A percentile compares a stretch with the other conserved stretches of the same genome.
phyloP scores from a whole-genome alignment of 2,888 invertebrate species.

The Cryptocephalus moraei region DNA sequence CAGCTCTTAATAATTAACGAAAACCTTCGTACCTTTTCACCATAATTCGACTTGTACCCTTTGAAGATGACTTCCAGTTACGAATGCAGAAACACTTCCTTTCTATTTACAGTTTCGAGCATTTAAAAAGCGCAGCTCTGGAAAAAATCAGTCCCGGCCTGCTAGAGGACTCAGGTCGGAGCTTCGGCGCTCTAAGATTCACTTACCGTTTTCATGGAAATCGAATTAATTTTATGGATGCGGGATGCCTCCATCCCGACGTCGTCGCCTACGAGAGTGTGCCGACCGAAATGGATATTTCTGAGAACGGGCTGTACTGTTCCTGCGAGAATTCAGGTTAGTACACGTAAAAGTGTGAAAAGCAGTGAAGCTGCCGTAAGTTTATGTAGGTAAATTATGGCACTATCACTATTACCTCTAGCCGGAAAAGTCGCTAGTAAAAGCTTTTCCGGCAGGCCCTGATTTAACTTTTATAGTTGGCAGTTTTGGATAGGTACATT shows the following conservation, averaged over 20 bases:
- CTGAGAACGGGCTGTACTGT: slow-evolving; percentile 41
- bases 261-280: slow-evolving; percentile 39
- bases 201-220: slow-evolving; percentile 40
- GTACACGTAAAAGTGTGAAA: slow-evolving; percentile 17
- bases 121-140: slow-evolving; percentile 40
- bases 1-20: too few species aligned
- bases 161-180: slow-evolving; percentile 20
- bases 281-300: slow-evolving; percentile 34
- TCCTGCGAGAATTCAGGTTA: slow-evolving; percentile 43
- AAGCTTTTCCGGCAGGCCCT: not conserved
- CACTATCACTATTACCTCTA: too few species aligned
- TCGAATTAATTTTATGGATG: slow-evolving; percentile 39
- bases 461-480: slow-evolving; percentile 5
- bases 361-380: not conserved
- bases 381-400: too few species aligned
- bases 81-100: too few species aligned
- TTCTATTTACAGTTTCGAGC: slow-evolving; percentile 23
- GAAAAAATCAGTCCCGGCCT: slow-evolving; percentile 27
- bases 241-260: slow-evolving; percentile 41
- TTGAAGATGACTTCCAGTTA: too few species aligned
- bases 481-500: too few species aligned
- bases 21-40: too few species aligned
- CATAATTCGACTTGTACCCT: too few species aligned
- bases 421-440: not conserved
- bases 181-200: slow-evolving; percentile 24